Evolutionary conservation across 2,888 invertebrate genomes (phyloP), one percentile per base, ranked within the genome.

Genomic region (Drosophila macrospina): DNA sequence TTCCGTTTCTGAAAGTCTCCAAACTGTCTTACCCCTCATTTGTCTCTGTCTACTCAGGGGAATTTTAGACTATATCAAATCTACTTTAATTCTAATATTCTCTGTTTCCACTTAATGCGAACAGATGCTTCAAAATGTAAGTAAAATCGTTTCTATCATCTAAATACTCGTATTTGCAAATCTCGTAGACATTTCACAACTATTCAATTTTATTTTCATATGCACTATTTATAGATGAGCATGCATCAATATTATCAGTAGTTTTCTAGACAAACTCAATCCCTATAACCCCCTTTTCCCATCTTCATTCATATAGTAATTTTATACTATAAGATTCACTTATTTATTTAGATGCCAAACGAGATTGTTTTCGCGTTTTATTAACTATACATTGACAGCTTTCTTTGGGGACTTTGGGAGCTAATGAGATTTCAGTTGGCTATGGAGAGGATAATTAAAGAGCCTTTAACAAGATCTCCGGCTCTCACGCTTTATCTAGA

Each of bases 81-180:
- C 48, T 13, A 54, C 3, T 51, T 41, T 69, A 60, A 75, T 69
- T 67, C 57, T 64, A 65, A 69, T 60, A 60, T 84, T 88, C 84
- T 80, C 77, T 80, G 84, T 86, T 87, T 86, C 68, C 74, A 88
- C 63, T 69, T 66, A 85, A 84, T 88, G 88, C 90, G 86, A 89
- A 90, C 92, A 91, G 91, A 90, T 89, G 90, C 88, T 81, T 91
- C 91, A 56, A 91, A 92, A 90, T 92, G 91, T 91, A 91, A 91
- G 91, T 91, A 91, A 84, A 52, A 60, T 60, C n/a, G 15, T 39
- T 56, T 47, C 55, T 28, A 42, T 28, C 45, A 52, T 41, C 11
- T 30, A 60, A 47, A 59, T 44, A 20, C 20, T 20, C 1, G 20
- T 20, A 54, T 52, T 61, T 67, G 47, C 55, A 62, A 62, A 34